Percentiles rank a stretch among this genome's conserved stretches.
Evolutionary conservation across 2,797 vertebrate species (phyloP).

Genomic region (Cyclura pinguis): DNA sequence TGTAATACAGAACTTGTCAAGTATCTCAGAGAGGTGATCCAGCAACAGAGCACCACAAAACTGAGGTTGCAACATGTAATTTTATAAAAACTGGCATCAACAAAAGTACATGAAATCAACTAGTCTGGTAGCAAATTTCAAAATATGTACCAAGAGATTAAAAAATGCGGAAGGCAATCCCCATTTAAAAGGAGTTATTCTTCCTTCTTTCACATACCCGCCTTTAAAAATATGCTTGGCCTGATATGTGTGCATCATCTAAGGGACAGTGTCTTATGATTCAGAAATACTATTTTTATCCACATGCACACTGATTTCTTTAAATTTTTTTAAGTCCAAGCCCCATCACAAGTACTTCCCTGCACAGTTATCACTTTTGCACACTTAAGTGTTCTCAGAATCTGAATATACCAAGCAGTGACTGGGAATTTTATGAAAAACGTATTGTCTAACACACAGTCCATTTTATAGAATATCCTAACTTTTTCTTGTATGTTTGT

Average conservation of each 20-base stretch:
- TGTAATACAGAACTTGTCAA: background rate
- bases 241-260: background rate
- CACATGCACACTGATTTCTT: background rate
- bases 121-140: background rate
- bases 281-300: background rate
- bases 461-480: background rate
- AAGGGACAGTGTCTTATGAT: background rate
- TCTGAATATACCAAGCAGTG: background rate
- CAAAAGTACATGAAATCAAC: background rate
- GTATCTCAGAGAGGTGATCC: background rate
- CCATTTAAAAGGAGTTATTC: background rate
- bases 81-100: background rate
- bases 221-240: background rate
- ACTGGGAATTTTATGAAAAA: background rate
- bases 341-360: background rate
- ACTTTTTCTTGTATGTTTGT: background rate
- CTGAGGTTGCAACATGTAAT: background rate
- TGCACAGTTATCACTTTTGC: background rate
- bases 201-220: background rate
- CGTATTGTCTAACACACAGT: background rate
- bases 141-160: background rate
- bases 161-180: background rate
- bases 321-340: background rate
- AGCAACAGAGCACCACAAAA: background rate
- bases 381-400: background rate